phyloP scores from a whole-genome alignment of 2,113 vertebrate genomes.

The Muntiacus reevesi region DNA sequence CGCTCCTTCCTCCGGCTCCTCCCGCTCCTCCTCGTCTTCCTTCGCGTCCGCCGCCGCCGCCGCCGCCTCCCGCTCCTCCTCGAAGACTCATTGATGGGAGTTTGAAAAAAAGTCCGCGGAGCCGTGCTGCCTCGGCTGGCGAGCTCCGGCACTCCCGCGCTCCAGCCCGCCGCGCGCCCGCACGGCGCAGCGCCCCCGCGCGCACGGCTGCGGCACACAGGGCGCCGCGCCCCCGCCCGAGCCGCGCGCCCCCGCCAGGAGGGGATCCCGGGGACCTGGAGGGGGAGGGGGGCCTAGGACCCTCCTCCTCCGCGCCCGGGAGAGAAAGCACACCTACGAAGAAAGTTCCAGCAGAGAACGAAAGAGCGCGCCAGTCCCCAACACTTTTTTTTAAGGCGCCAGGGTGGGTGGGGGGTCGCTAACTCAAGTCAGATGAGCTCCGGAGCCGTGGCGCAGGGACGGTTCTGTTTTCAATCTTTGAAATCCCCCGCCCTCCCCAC shows the following conservation, averaged over 20 bases:
- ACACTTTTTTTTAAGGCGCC: constrained; percentile 41
- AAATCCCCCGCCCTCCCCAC: neutral
- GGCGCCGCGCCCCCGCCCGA: neutral
- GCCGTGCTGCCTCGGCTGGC: constrained; percentile 68
- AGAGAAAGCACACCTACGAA: neutral
- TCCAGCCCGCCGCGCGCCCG: neutral
- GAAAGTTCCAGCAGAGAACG: neutral
- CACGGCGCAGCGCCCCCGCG: constrained; percentile 68
- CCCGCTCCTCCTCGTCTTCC: neutral
- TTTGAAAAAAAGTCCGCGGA: constrained; percentile 73
- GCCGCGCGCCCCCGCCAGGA: neutral
- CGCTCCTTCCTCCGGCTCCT: neutral
- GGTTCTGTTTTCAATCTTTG: constrained; percentile 69
- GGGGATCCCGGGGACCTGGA: neutral
- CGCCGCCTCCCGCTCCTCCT: constrained; percentile 54
- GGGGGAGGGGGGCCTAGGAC: neutral
- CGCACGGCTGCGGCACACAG: constrained; percentile 26
- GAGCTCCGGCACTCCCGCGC: constrained; percentile 49
- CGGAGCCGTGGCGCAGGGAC: neutral
- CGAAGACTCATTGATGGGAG: constrained; percentile 73
- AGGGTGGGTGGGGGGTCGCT: constrained; percentile 2
- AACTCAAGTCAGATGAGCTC: constrained; percentile 72
- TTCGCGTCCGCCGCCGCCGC: neutral
- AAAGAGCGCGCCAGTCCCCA: neutral
- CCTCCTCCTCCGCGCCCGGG: neutral